Conservation (phyloP, 2,888 invertebrate genomes). For the Dynastes grantii region DNA sequence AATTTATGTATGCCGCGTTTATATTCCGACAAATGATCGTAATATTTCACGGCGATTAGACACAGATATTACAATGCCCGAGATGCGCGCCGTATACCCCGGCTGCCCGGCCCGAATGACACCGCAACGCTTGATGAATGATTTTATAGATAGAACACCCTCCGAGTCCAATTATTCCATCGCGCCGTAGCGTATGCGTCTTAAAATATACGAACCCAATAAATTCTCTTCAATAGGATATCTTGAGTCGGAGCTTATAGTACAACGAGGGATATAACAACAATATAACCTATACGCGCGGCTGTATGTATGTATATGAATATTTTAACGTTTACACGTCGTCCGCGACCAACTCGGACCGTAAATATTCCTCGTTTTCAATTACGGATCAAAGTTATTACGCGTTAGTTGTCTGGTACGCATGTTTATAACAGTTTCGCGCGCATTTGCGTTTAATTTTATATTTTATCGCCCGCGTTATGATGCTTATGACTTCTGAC, state of each 20-base stretch:
- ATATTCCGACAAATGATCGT: conserved; percentile 64
- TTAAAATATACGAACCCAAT: conserved; percentile 54
- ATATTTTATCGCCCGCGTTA: background rate
- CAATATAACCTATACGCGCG: background rate
- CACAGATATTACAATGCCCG: conserved; percentile 60
- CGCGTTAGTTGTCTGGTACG: conserved; percentile 34
- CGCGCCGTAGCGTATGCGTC: conserved; percentile 48
- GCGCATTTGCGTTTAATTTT: conserved; percentile 14
- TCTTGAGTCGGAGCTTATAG: too few relatives aligned
- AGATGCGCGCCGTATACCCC: background rate
- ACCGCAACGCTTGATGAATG: conserved; percentile 60
- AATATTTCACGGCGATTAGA: conserved; percentile 64
- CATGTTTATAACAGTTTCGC: conserved; percentile 34
- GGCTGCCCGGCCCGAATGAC: conserved; percentile 55
- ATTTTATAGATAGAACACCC: conserved; percentile 63
- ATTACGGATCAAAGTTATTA: conserved; percentile 52
- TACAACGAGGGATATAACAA: conserved; percentile 1
- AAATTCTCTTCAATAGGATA: conserved; percentile 55
- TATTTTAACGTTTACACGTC: conserved; percentile 50
- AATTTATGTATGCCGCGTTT: conserved; percentile 66
- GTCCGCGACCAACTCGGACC: conserved; percentile 46
- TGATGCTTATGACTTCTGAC: background rate
- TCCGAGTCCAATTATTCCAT: conserved; percentile 61
- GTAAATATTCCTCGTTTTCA: conserved; percentile 52
- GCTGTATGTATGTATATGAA: conserved; percentile 18